phyloP scores from a whole-genome alignment of 2,797 vertebrate species.

The Alosa sapidissima region DNA sequence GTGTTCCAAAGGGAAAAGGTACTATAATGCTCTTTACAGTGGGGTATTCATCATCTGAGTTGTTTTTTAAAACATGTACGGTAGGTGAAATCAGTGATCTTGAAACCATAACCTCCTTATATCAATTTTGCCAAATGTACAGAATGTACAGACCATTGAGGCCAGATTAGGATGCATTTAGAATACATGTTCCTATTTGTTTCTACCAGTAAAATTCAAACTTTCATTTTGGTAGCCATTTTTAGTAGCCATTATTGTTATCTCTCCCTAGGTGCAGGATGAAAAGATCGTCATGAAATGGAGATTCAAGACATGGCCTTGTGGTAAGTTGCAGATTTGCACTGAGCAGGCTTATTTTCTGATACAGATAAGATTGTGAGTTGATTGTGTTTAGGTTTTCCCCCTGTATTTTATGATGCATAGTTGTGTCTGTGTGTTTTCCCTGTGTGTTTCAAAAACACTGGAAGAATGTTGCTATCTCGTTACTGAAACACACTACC shows the following conservation, averaged over 20 bases:
- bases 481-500: not conserved
- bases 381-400: not conserved
- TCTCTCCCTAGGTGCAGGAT: slow-evolving; percentile 75
- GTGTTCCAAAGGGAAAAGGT: not conserved
- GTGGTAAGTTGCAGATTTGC: slow-evolving; percentile 71
- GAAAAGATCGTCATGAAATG: slow-evolving; percentile 88
- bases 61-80: too few species aligned
- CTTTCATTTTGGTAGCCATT: not conserved
- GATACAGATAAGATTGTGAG: not conserved
- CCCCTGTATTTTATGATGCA: not conserved
- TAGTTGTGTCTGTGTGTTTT: not conserved
- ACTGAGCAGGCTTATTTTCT: not conserved
- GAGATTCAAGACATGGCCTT: slow-evolving; percentile 92
- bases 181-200: not conserved
- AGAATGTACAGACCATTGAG: too few species aligned
- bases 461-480: not conserved
- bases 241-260: not conserved
- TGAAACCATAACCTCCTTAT: too few species aligned
- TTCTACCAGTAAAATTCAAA: not conserved
- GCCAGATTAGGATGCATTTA: not conserved
- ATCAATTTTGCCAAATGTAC: too few species aligned
- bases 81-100: too few species aligned
- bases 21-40: too few species aligned
- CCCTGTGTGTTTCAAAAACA: not conserved
- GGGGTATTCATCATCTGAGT: too few species aligned